Percentiles rank a stretch among this genome's conserved stretches.
Conservation (phyloP, 2,888 invertebrate genomes). For the Megaustenia siamemsis region DNA sequence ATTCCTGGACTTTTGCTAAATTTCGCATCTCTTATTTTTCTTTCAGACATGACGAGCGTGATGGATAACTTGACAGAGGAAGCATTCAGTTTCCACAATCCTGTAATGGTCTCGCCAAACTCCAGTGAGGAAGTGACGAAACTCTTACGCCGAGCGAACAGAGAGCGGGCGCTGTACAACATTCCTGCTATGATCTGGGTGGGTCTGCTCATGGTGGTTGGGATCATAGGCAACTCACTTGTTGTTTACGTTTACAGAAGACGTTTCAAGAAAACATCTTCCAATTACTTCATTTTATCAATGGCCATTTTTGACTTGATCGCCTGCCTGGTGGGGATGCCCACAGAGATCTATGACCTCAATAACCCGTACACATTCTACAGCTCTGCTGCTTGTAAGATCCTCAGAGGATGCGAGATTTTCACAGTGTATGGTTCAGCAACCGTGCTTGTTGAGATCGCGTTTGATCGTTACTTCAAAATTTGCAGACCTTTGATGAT, state of each 20-base stretch:
- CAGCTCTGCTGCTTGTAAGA: slow-evolving; percentile 67
- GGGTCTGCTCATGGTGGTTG: slow-evolving; percentile 65
- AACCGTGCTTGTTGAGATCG: slow-evolving; percentile 70
- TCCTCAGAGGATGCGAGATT: slow-evolving; percentile 64
- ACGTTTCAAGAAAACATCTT: slow-evolving; percentile 68
- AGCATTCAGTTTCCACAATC: background rate
- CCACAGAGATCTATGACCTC: slow-evolving; percentile 70
- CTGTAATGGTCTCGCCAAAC: slow-evolving; percentile 6
- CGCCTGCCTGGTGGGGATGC: slow-evolving; percentile 70
- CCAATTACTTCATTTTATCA: slow-evolving; percentile 72
- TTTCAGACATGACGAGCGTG: slow-evolving; percentile 32
- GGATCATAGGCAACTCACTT: slow-evolving; percentile 68
- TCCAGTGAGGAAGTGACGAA: background rate
- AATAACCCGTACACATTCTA: slow-evolving; percentile 70
- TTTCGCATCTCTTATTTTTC: background rate
- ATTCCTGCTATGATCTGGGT: slow-evolving; percentile 70
- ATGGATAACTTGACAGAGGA: background rate
- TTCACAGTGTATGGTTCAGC: slow-evolving; percentile 71
- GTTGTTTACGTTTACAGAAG: slow-evolving; percentile 70
- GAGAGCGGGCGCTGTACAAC: slow-evolving; percentile 64
- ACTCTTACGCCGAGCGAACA: slow-evolving; percentile 60
- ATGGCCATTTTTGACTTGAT: slow-evolving; percentile 74
- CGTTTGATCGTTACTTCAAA: slow-evolving; percentile 73
- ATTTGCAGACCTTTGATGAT: slow-evolving; percentile 70
- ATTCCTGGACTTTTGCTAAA: background rate